Evolutionary conservation across 30 jellyfish, hydroid and myxozoan species (phyloP).

Genomic region (Hydra vulgaris): DNA sequence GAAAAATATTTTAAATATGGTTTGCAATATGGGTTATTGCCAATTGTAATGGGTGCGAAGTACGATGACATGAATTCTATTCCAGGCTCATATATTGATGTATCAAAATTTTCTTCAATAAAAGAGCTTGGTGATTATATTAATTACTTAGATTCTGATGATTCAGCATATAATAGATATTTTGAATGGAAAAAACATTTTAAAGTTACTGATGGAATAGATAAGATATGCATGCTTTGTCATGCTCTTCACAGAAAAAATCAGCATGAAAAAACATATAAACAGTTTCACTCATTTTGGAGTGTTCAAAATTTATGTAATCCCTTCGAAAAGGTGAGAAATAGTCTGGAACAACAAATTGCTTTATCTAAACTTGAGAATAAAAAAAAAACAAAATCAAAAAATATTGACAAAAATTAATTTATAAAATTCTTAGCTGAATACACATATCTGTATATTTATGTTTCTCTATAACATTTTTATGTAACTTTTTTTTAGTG

Average conservation of each 20-base stretch:
- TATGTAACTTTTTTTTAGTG: too few species aligned
- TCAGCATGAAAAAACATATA: constrained; percentile 14
- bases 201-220: constrained; percentile 51
- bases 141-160: constrained; percentile 52
- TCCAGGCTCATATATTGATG: constrained; percentile 82
- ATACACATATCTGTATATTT: too few species aligned
- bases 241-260: constrained; percentile 41
- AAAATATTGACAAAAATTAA: too few species aligned
- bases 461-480: too few species aligned
- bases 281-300: constrained; percentile 52
- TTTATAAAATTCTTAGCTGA: too few species aligned
- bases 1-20: constrained; percentile 88
- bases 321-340: constrained; percentile 30
- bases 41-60: constrained; percentile 75
- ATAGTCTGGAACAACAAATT: constrained; percentile 44
- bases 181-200: constrained; percentile 66
- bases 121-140: constrained; percentile 53
- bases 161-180: constrained; percentile 69
- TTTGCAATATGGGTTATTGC: constrained; percentile 63
- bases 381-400: neutral
- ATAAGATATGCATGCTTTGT: constrained; percentile 66
- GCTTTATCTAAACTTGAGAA: constrained; percentile 23
- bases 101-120: constrained; percentile 40
- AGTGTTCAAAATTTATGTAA: constrained; percentile 48
- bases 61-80: constrained; percentile 30